These are phyloP conservation scores for Drosophila virilis DNA, from an alignment of 1,140 invertebrate species.

Conservation along the genomic window DNA sequence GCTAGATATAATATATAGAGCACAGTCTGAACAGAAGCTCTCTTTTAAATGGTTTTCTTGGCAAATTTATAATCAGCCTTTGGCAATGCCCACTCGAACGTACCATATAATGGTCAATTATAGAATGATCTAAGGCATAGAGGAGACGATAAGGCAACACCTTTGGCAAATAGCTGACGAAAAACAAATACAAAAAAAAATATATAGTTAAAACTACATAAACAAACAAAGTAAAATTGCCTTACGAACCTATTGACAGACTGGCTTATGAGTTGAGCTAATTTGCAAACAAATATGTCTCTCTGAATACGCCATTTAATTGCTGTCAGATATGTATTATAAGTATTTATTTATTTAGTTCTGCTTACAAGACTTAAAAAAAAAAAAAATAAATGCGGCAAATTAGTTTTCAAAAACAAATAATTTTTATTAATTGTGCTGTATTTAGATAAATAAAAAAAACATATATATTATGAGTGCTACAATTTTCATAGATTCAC, in stretches of 20 bases:
- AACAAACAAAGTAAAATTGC: slow-evolving; percentile 17
- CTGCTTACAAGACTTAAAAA: too few relatives aligned
- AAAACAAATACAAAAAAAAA: neutral
- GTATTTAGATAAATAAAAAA: too few relatives aligned
- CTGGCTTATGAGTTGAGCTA: slow-evolving; percentile 24
- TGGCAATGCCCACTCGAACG: slow-evolving; percentile 49
- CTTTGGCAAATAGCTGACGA: slow-evolving; percentile 1
- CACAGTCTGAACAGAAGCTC: neutral
- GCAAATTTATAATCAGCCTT: slow-evolving; percentile 7
- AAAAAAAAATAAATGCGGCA: too few relatives aligned
- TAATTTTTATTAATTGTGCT: too few relatives aligned
- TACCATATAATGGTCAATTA: slow-evolving; percentile 52
- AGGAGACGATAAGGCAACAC: slow-evolving; percentile 12
- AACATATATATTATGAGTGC: too few relatives aligned
- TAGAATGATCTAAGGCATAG: slow-evolving; percentile 39
- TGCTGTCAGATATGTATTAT: neutral
- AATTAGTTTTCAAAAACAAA: too few relatives aligned
- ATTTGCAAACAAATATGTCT: slow-evolving; percentile 20
- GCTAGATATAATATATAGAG: neutral
- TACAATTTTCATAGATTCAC: too few relatives aligned
- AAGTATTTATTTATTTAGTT: too few relatives aligned
- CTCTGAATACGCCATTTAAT: neutral
- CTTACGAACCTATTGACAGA: slow-evolving; percentile 16
- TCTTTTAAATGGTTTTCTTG: neutral
- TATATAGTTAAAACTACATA: neutral